Evolutionary conservation across 1,140 invertebrate genomes (phyloP), one percentile per base, ranked within the genome.

Genomic region (Caerostris extrusa): DNA sequence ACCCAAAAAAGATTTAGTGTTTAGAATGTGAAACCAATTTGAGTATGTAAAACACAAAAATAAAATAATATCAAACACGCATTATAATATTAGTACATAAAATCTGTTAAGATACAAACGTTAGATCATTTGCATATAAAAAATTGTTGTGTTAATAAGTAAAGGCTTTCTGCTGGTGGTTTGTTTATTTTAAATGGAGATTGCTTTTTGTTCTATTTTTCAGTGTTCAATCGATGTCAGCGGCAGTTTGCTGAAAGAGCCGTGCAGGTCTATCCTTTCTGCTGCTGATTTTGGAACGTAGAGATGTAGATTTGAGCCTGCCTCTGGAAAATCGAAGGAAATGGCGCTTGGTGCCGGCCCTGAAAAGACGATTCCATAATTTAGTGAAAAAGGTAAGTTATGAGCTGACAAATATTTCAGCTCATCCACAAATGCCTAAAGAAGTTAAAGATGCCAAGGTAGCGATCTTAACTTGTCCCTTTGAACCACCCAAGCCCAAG

Each of bases 401-500:
- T n/a, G n/a, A n/a, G 97, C 99, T 34, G 99, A 99, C 95, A 99
- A 99, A 96, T 99, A 99, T 94, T 98, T 99, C 97, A 99, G 98
- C 95, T n/a, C 99, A 99, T 97, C 98, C 99, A 88, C 99, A 99
- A 96, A 99, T 99, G 99, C 99, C 99, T 3, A 99, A 98, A 97
- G 96, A 96, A 93, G 96, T 98, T 7, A 97, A 97, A 96, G 97
- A 99, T 96, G 99, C 98, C 0, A 99, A 99, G 96, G 96, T 99
- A 82, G 99, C 99, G 3, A 99, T 99, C 95, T 97, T 99, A 7
- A 99, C 99, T 17, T 99, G 99, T 96, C 98, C 99, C 94, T 99
- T 99, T 97, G 99, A 99, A 97, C 99, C 99, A 71, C 99, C 99
- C 53, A 99, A 99, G 96, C 99, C 99, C 34, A 99, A 99, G 96